Percentiles rank a stretch among this genome's conserved stretches.
Conservation (phyloP, 2,888 invertebrate genomes). For the Leucozona laternaria region DNA sequence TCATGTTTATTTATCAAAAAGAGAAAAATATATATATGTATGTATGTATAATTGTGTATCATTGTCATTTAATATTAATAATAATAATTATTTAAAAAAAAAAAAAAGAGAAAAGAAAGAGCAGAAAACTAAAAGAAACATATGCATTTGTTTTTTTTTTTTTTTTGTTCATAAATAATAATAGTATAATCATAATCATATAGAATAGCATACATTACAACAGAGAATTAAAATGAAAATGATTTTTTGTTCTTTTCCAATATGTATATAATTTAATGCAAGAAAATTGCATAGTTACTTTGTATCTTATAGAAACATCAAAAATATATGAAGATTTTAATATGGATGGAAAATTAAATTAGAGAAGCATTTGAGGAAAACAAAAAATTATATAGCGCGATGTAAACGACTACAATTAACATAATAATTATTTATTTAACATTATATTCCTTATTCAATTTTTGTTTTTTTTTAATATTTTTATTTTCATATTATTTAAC, state of each 20-base stretch:
- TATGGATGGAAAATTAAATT: slow-evolving; percentile 72
- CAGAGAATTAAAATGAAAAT: slow-evolving; percentile 53
- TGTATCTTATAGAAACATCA: slow-evolving; percentile 64
- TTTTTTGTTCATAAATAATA: slow-evolving; percentile 59
- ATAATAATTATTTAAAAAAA: slow-evolving; percentile 52
- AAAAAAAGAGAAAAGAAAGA: slow-evolving; percentile 62
- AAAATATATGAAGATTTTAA: slow-evolving; percentile 46
- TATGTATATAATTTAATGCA: slow-evolving; percentile 49
- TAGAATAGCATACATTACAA: slow-evolving; percentile 73
- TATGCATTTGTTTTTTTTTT: slow-evolving; percentile 49
- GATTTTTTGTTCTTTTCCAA: slow-evolving; percentile 37
- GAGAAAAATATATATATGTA: slow-evolving; percentile 68
- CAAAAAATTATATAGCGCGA: slow-evolving; percentile 48
- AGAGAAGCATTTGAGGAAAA: slow-evolving; percentile 45
- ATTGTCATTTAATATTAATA: slow-evolving; percentile 73
- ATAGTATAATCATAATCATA: slow-evolving; percentile 56
- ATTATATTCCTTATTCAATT: slow-evolving; percentile 56
- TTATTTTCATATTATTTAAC: slow-evolving; percentile 51
- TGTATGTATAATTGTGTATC: slow-evolving; percentile 69
- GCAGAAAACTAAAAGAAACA: slow-evolving; percentile 55
- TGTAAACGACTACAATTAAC: slow-evolving; percentile 64
- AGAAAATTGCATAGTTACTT: slow-evolving; percentile 43
- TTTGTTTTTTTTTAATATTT: slow-evolving; percentile 32
- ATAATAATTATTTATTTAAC: slow-evolving; percentile 72
- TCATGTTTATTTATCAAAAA: slow-evolving; percentile 75